A percentile compares a stretch with the other conserved stretches of the same genome.
phyloP scores from a whole-genome alignment of 2,888 invertebrate genomes.

The Lordiphosa fenestrarum region DNA sequence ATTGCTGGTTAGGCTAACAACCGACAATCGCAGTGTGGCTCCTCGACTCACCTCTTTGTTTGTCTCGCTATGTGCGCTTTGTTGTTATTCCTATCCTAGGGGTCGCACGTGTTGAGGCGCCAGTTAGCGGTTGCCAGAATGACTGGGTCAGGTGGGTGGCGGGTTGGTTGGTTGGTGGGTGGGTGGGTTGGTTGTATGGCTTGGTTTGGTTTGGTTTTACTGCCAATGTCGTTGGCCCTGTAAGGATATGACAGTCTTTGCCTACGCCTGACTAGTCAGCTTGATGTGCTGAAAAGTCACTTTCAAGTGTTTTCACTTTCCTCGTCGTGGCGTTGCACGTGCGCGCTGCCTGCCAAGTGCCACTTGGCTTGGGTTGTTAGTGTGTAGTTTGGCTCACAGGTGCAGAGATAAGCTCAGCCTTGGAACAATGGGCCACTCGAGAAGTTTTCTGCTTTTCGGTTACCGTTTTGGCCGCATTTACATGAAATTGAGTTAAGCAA shows the following conservation, averaged over 20 bases:
- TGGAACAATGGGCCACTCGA: slow-evolving; percentile 53
- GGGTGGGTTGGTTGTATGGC: background rate
- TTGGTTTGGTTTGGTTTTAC: slow-evolving; percentile 13
- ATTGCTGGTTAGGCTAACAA: slow-evolving; percentile 34
- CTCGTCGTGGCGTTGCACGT: slow-evolving; percentile 56
- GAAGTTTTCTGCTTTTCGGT: slow-evolving; percentile 9
- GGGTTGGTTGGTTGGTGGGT: slow-evolving; percentile 5
- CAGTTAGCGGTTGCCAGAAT: slow-evolving; percentile 41
- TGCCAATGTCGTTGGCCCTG: slow-evolving; percentile 51
- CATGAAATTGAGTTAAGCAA: slow-evolving; percentile 42
- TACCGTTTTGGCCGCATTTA: slow-evolving; percentile 25
- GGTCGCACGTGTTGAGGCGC: slow-evolving; percentile 41
- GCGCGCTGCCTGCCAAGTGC: slow-evolving; percentile 62
- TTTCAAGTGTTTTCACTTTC: slow-evolving; percentile 70
- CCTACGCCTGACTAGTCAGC: slow-evolving; percentile 51
- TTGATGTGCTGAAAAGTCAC: slow-evolving; percentile 67
- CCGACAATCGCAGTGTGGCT: slow-evolving; percentile 17
- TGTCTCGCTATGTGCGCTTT: slow-evolving; percentile 50
- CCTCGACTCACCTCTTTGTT: slow-evolving; percentile 57
- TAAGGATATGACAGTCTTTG: slow-evolving; percentile 36
- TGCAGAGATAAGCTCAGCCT: slow-evolving; percentile 53
- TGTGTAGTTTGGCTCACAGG: slow-evolving; percentile 45
- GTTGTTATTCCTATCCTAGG: slow-evolving; percentile 8
- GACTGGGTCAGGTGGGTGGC: slow-evolving; percentile 50
- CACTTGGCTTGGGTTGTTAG: slow-evolving; percentile 52